Base-by-base conservation (phyloP, 2,797 vertebrate genomes). In the Diglossa cyanea region DNA sequence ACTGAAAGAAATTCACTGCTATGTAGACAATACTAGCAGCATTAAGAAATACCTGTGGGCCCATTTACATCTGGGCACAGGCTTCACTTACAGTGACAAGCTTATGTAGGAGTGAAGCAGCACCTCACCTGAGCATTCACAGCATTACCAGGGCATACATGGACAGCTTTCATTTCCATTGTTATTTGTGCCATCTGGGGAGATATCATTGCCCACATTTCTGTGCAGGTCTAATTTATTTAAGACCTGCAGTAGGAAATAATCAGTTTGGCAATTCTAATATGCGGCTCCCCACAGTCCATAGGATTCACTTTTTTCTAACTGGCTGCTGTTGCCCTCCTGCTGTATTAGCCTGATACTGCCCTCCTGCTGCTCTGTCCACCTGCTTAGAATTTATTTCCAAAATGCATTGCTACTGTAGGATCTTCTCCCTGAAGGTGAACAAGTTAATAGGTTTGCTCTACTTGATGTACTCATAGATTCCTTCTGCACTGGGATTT, bases 351-450 rank as follows among this genome's bases (percentile, higher is more conserved):
- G 90, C 82, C 92, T 73, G 70, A 93, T 95, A 82, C 72, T 67
- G 11, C 86, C 79, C 92, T 95, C 97, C 97, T 96, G 94, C 96
- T 96, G 96, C 75, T 97, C 91, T 93, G 96, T 96, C 97, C 98
- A 98, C 97, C 97, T 98, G 97, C 95, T 97, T 94, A 37, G 13
- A 95, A 96, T 96, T 97, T 96, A 97, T 95, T 97, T 97, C 96
- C 97, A 97, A 96, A 97, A 97, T 76, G 66, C 74, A 92, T 94
- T 55, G 24, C 62, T 94, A 35, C 90, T 89, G 90, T 71, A 96
- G 91, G 80, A 93, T 93, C 96, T 89, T 60, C 50, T 42, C 93
- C 94, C 92, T 82, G 26, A 96, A 97, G 94, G 95, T 94, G 70
- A 95, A 80, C 14, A 70, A 96, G 88, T 96, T 96, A 97, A 97